Evolutionary conservation across 2,113 vertebrate species (phyloP), one percentile per base, ranked within the genome.

Genomic region (Oncorhynchus mykiss): DNA sequence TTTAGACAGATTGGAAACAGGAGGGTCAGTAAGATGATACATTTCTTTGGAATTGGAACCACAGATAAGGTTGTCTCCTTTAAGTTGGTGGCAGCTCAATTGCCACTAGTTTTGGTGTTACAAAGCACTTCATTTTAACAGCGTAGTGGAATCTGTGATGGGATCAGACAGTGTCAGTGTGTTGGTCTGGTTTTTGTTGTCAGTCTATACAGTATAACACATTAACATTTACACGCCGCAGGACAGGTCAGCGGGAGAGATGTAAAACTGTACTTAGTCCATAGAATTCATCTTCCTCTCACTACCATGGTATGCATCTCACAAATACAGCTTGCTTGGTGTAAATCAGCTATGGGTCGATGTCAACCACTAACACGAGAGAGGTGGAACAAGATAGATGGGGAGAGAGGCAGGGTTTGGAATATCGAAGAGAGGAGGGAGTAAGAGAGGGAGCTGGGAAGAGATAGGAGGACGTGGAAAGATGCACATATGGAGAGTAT

Each of bases 111-210:
- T 45, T 11, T 45, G 39, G 39, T 45, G 39, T 45, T 45, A 45
- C 8, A 45, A 45, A 45, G 2, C 39, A 39, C 39, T 16, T 11
- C 18, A 73, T 68, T 64, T 71, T 2, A 39, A 39, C 39, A 62
- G 74, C 18, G 1, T 1, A 20, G 4, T 79, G 78, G 80, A 86
- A 78, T 77, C 51, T 80, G 5, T 16, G 70, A 54, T 16, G 49
- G 48, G 14, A 57, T 39, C 12, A 11, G 39, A 48, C 34, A 11
- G 8, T 48, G 62, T 25, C 39, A 64, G 57, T 68, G 13, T 5
- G 74, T 72, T 54, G 25, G 31, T 72, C 51, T 20, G 4, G 54
- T 57, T 57, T 62, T 9, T 51, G 16, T 45, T 45, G 51, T 20
- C 59, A 24, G 25, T 31, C 34, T 14, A 45, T 45, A 34, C 31